Base-by-base conservation (phyloP, 1,140 invertebrate genomes). In the Coboldia fuscipes region DNA sequence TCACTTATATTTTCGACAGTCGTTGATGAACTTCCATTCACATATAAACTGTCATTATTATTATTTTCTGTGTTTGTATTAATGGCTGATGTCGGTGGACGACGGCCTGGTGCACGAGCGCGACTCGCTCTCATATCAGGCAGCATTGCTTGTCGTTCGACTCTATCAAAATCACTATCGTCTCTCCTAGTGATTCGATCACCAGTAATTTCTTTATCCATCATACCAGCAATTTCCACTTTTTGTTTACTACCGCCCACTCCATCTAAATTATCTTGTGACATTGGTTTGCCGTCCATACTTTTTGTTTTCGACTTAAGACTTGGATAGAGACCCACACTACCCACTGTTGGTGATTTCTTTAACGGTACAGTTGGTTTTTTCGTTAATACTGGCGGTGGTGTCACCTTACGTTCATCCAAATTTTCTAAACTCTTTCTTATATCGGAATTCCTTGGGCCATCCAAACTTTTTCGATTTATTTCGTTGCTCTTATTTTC, bases 341-440 rank as follows among this genome's bases (percentile, higher is more conserved):
- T 53, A 0, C 59, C 52, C 12, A 61, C 58, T 2, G 67, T 66
- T 4, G 67, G 66, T 38, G 66, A 68, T 40, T 72, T 72, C 48
- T 71, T 72, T 26, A 64, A 46, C 26, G 68, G 63, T 39, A 71
- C 60, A 34, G 54, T 58, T 12, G 69, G 69, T 49, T 72, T 72
- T 43, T 70, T 71, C 34, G 47, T 44, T n/a, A 55, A 39, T 35
- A 50, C 51, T 30, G 51, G 51, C 26, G 50, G 47, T 4, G 49
- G 50, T 33, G 48, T 54, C 12, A 29, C 13, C 14, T 50, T 42
- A 35, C 52, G 52, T 17, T 54, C 52, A 30, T 54, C 52, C 38
- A 54, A 37, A 39, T 42, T 54, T 30, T 54, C 52, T 32, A 51
- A 36, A 33, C 51, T 52, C 30, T 54, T 54, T 33, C 51, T 45